phyloP scores from a whole-genome alignment of 2,113 vertebrate species.

The Puma concolor region DNA sequence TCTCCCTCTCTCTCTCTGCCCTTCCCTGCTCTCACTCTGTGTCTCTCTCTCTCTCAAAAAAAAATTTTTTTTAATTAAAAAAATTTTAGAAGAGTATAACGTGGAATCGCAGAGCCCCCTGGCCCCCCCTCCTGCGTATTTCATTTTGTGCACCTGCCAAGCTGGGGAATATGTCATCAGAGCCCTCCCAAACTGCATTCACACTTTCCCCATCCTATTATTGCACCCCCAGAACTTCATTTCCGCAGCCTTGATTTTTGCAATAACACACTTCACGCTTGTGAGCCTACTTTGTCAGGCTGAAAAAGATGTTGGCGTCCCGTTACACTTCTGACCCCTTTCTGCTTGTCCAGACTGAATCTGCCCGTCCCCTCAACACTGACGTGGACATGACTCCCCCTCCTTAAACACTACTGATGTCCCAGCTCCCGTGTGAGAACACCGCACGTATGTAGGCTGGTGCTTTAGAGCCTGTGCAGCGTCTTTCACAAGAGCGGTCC shows the following conservation, averaged over 20 bases:
- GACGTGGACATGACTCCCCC: accelerated
- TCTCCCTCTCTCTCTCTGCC: too few species aligned
- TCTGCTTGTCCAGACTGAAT: background rate
- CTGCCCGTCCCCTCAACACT: background rate
- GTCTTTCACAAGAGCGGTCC: background rate
- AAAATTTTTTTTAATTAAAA: too few species aligned
- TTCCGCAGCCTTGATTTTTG: background rate
- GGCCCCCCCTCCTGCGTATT: accelerated
- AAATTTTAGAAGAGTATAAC: too few species aligned
- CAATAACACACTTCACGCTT: background rate
- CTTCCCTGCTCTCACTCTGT: too few species aligned
- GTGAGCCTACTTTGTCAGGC: background rate
- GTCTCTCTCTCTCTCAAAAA: too few species aligned
- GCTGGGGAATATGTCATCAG: accelerated
- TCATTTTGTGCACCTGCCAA: accelerated
- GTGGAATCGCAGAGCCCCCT: accelerated
- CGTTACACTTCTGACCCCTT: too few species aligned
- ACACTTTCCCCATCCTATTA: background rate
- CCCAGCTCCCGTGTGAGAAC: background rate
- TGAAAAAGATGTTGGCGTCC: background rate
- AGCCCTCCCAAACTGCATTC: background rate
- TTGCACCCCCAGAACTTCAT: background rate
- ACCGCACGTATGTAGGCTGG: background rate
- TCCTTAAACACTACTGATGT: background rate
- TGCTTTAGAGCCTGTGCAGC: background rate